Evolutionary conservation across 2,888 invertebrate species (phyloP).

Genomic region (Diaprepes abbreviatus): DNA sequence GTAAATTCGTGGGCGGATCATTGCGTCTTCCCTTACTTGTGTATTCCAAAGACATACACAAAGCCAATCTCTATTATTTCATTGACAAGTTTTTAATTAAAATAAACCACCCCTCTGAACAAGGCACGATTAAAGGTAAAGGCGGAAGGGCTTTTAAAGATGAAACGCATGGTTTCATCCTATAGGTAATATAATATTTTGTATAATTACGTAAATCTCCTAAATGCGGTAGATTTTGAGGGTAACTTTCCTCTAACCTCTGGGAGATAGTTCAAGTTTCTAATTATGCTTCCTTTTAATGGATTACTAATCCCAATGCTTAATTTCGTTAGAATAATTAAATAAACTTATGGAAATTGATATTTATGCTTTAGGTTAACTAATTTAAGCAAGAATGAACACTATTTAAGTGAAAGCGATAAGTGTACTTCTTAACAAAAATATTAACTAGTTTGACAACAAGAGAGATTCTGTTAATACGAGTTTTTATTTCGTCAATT

Average conservation of each 20-base stretch:
- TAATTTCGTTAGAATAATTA: conserved; percentile 35
- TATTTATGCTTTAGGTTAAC: background rate
- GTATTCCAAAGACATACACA: too few relatives aligned
- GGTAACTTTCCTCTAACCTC: conserved; percentile 35
- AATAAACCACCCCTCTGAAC: background rate
- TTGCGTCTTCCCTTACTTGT: too few relatives aligned
- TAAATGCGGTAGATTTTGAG: conserved; percentile 36
- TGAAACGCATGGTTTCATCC: conserved; percentile 23
- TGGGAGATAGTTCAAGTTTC: conserved; percentile 43
- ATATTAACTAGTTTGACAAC: too few relatives aligned
- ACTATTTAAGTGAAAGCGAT: too few relatives aligned
- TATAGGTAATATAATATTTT: conserved; percentile 43
- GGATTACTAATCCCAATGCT: conserved; percentile 43
- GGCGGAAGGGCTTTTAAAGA: conserved; percentile 19
- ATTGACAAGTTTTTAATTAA: background rate
- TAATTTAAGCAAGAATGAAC: too few relatives aligned
- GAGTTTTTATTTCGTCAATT: too few relatives aligned
- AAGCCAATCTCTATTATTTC: too few relatives aligned
- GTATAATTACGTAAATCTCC: conserved; percentile 41
- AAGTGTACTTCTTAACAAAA: too few relatives aligned
- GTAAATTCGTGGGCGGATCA: too few relatives aligned
- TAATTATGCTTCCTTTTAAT: conserved; percentile 42
- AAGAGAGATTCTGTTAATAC: too few relatives aligned
- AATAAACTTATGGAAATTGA: conserved; percentile 23
- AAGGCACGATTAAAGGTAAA: conserved; percentile 10